Conservation (phyloP, 2,113 vertebrate species). For the Burhinus bistriatus region DNA sequence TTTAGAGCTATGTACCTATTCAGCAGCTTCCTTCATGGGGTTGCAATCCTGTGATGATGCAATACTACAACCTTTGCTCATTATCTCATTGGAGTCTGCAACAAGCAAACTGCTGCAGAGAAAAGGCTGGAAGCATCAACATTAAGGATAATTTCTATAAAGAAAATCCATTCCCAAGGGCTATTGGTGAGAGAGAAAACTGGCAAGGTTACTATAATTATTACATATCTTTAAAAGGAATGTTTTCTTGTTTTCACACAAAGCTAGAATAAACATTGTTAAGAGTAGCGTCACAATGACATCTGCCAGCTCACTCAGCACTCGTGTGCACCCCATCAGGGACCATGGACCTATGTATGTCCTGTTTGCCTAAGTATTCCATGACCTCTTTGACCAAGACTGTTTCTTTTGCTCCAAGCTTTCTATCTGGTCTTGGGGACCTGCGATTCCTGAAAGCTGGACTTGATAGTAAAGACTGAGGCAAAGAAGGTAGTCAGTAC, state of each 20-base stretch:
- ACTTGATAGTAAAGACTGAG: no score
- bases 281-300: no score
- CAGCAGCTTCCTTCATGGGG: background rate
- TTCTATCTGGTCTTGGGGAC: no score
- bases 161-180: background rate
- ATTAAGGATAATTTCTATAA: background rate
- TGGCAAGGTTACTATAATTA: background rate
- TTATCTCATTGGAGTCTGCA: background rate
- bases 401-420: no score
- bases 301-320: no score
- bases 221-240: background rate
- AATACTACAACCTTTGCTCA: background rate
- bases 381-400: no score
- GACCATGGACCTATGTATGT: no score
- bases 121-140: background rate
- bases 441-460: no score
- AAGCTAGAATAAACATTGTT: background rate
- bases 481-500: no score
- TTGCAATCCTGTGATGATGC: background rate
- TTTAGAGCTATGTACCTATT: background rate
- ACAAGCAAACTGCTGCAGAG: background rate
- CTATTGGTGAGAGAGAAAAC: background rate
- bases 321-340: no score
- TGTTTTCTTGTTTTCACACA: background rate
- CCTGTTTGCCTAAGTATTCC: no score